Base-by-base conservation (phyloP, 2,888 invertebrate genomes). In the Aspidapion aeneum region DNA sequence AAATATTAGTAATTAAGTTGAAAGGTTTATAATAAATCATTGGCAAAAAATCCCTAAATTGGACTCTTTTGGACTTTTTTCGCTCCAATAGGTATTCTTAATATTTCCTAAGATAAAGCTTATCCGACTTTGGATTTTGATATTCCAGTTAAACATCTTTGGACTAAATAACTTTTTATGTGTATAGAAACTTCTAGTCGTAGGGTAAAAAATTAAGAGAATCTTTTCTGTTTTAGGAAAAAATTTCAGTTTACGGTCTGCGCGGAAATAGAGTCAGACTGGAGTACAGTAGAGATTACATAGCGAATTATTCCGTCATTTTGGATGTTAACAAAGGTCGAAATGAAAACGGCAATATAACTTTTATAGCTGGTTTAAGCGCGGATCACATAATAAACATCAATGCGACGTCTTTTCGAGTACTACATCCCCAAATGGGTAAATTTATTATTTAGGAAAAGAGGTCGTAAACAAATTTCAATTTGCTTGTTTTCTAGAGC, bases 341-440 rank as follows among this genome's bases (percentile, higher is more conserved):
- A 63, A 63, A 63, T 64, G 66, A 64, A 58, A 68, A 63, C 48
- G 69, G 64, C 59, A 64, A 64, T 63, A 69, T 63, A 56, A 67
- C 68, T 62, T 68, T 72, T 61, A 68, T 72, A 49, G 65, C 69
- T 54, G 70, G 68, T 61, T 60, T 66, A 66, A 69, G 63, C 54
- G 64, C 64, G 59, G 65, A 71, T 64, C 60, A 65, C 61, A 62
- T 55, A 55, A 64, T 72, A 59, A 68, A 66, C 66, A 69, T 73
- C 50, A 68, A 66, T 60, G 64, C 65, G 18, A 65, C 71, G 48
- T 52, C 67, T 61, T 71, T 73, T 63, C 66, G 58, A 66, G 63
- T 68, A 50, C 35, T 35, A 12, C 61, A 65, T 51, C 67, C 58
- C 57, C 66, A 69, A 68, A 69, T 65, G 63, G 71, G 74, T 74